These are phyloP conservation scores for Pelosia muscerda DNA, from an alignment of 2,888 invertebrate species.

Conservation along the genomic window DNA sequence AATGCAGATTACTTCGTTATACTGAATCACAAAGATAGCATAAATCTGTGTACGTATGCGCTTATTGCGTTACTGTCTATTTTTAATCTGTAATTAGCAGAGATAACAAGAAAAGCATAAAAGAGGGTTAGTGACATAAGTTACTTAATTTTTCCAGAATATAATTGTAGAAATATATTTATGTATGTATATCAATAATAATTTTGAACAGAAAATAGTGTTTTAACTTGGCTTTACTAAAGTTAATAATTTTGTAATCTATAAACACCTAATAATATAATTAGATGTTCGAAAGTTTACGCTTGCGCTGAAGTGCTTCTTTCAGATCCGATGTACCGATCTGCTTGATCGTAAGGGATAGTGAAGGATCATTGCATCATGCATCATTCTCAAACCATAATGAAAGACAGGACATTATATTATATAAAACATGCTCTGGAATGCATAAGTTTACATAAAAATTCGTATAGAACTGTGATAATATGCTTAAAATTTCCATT, in stretches of 20 bases:
- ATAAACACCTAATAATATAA: no score
- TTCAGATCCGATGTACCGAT: no score
- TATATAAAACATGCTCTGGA: no score
- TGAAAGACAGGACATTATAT: background rate
- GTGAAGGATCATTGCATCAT: background rate
- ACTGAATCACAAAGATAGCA: slow-evolving; percentile 53
- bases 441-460: no score
- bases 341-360: background rate
- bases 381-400: background rate
- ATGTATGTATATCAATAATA: no score
- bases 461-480: no score
- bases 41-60: slow-evolving; percentile 44
- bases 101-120: background rate
- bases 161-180: background rate
- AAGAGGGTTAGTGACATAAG: background rate
- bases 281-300: no score
- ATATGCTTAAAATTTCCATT: background rate
- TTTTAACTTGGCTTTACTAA: no score
- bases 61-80: slow-evolving; percentile 22
- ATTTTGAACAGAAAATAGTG: no score
- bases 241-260: no score
- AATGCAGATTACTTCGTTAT: slow-evolving; percentile 72
- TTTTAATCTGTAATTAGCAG: slow-evolving; percentile 8
- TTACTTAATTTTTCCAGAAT: background rate
- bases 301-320: no score